These are phyloP conservation scores for Scaptodrosophila lebanonensis DNA, from an alignment of 1,140 invertebrate species.

Conservation along the genomic window DNA sequence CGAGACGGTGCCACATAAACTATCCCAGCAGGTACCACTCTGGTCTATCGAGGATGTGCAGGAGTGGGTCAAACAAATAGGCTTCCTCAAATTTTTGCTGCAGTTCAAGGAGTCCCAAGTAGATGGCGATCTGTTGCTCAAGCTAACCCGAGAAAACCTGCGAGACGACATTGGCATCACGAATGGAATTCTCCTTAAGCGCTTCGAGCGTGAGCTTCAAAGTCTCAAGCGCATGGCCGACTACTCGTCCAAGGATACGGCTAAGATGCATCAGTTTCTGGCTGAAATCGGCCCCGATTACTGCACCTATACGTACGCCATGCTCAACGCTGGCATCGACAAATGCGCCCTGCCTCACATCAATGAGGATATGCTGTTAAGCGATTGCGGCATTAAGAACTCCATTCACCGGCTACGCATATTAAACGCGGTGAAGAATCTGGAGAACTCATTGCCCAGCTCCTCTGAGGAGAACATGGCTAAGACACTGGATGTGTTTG, in stretches of 20 bases:
- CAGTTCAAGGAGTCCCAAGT: constrained; percentile 95
- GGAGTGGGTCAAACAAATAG: constrained; percentile 99
- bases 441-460: constrained; percentile 81
- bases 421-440: constrained; percentile 89
- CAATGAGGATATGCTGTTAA: constrained; percentile 92
- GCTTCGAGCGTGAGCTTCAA: constrained; percentile 96
- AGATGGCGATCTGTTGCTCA: constrained; percentile 97
- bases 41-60: constrained; percentile 98
- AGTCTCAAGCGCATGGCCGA: constrained; percentile 98
- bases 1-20: constrained; percentile 97
- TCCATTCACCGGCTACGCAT: constrained; percentile 96
- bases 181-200: constrained; percentile 94
- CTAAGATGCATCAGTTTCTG: constrained; percentile 94
- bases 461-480: constrained; percentile 87
- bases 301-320: constrained; percentile 97
- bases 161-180: constrained; percentile 93
- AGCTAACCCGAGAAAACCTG: constrained; percentile 94
- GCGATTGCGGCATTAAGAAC: constrained; percentile 94
- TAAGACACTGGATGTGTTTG: constrained; percentile 96
- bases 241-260: constrained; percentile 95
- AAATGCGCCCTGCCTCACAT: constrained; percentile 88
- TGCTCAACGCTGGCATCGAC: constrained; percentile 97
- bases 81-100: constrained; percentile 89
- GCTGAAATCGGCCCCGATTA: constrained; percentile 92
- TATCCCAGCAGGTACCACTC: constrained; percentile 97